phyloP scores from a whole-genome alignment of 1,140 invertebrate genomes.

The Drosophila melanogaster region DNA sequence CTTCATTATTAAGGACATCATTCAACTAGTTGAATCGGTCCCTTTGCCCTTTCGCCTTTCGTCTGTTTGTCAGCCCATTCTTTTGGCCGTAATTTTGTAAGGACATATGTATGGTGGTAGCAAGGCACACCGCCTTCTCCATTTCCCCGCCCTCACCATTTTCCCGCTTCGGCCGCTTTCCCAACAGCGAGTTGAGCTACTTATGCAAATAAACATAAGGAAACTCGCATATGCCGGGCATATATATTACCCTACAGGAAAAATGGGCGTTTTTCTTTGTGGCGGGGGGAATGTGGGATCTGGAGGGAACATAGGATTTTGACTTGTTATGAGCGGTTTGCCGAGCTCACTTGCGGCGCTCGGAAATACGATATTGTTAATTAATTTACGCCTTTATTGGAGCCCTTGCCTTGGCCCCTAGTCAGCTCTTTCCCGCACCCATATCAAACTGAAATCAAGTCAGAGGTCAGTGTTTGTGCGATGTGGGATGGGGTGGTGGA shows the following conservation, averaged over 20 bases:
- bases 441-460: constrained; percentile 63
- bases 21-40: constrained; percentile 74
- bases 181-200: constrained; percentile 54
- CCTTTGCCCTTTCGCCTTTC: constrained; percentile 28
- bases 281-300: not conserved
- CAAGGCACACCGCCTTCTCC: constrained; percentile 2
- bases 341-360: constrained; percentile 39
- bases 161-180: not conserved
- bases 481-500: not conserved
- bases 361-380: constrained; percentile 79
- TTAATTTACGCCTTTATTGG: constrained; percentile 77
- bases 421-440: constrained; percentile 61
- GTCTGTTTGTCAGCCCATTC: constrained; percentile 53
- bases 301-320: constrained; percentile 17
- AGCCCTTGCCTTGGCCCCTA: constrained; percentile 43
- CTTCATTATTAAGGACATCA: constrained; percentile 80
- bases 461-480: constrained; percentile 55
- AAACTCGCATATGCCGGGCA: constrained; percentile 31
- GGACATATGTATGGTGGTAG: constrained; percentile 36
- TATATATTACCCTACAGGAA: constrained; percentile 23
- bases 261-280: constrained; percentile 38
- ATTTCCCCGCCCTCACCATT: not conserved
- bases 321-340: constrained; percentile 49
- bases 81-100: constrained; percentile 70
- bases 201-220: constrained; percentile 80